Conservation (phyloP, 2,888 invertebrate genomes). For the Drosophila falleni region DNA sequence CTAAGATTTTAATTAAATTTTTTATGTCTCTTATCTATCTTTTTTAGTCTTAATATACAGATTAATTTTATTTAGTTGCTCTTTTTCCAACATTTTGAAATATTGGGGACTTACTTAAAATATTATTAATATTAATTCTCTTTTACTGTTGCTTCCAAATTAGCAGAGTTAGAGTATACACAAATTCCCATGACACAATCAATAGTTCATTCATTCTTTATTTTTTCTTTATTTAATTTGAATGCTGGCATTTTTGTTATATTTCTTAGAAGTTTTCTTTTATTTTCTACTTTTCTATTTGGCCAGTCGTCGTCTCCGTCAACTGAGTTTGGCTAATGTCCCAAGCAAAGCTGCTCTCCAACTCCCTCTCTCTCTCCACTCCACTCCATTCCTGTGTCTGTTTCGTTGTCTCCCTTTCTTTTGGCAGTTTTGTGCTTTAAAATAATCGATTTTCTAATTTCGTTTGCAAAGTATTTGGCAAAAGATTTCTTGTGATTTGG, state of each 20-base stretch:
- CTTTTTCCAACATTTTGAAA: too few relatives aligned
- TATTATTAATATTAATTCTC: neutral
- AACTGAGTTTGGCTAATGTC: conserved; percentile 57
- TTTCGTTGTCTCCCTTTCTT: neutral
- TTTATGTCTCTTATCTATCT: too few relatives aligned
- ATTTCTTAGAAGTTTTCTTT: conserved; percentile 57
- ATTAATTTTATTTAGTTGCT: too few relatives aligned
- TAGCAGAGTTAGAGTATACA: conserved; percentile 15
- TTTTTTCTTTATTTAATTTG: conserved; percentile 36
- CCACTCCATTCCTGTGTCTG: too few relatives aligned
- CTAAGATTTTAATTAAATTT: too few relatives aligned
- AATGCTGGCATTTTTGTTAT: conserved; percentile 33
- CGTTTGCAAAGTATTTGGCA: conserved; percentile 38
- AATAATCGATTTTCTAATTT: conserved; percentile 75
- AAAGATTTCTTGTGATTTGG: conserved; percentile 57
- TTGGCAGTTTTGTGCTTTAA: conserved; percentile 55
- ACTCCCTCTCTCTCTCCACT: neutral
- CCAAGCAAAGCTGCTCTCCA: conserved; percentile 17
- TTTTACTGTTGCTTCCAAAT: neutral
- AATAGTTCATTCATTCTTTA: conserved; percentile 5
- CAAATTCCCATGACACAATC: neutral
- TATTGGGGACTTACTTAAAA: neutral
- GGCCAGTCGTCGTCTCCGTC: conserved; percentile 43
- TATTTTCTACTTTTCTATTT: conserved; percentile 38
- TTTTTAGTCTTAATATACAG: too few relatives aligned